Percentiles rank a stretch among this genome's conserved stretches.
Conservation (phyloP, 2,888 invertebrate genomes). For the Eupelmus urozonus region DNA sequence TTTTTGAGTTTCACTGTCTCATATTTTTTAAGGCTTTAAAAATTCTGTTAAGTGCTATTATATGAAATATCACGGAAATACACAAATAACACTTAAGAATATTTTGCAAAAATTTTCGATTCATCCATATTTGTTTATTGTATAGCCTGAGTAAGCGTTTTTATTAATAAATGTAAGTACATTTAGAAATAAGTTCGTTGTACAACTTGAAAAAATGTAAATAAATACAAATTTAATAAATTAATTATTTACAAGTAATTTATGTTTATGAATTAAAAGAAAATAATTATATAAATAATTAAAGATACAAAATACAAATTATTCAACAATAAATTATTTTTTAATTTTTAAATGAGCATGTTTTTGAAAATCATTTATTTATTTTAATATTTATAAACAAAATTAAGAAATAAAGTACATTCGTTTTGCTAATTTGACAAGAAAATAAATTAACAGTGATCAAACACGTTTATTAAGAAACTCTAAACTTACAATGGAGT, state of each 20-base stretch:
- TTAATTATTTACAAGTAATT: slow-evolving; percentile 56
- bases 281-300: no score
- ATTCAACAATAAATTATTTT: no score
- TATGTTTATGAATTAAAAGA: background rate
- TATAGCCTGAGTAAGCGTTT: slow-evolving; percentile 50
- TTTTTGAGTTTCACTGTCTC: slow-evolving; percentile 28
- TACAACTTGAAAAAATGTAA: slow-evolving; percentile 53
- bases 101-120: slow-evolving; percentile 6
- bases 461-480: background rate
- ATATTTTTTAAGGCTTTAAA: slow-evolving; percentile 23
- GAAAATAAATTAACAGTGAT: background rate
- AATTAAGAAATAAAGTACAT: background rate
- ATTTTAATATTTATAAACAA: background rate
- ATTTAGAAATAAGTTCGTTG: slow-evolving; percentile 54
- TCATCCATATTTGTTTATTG: slow-evolving; percentile 13
- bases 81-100: slow-evolving; percentile 32
- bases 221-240: slow-evolving; percentile 58
- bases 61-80: slow-evolving; percentile 28
- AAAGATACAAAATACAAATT: no score
- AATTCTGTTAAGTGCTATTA: slow-evolving; percentile 31
- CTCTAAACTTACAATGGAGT: background rate
- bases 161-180: slow-evolving; percentile 50
- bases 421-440: background rate
- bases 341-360: background rate
- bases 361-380: background rate